Percentiles rank a stretch among this genome's conserved stretches.
These are phyloP conservation scores for Cheirogaleus medius DNA, from an alignment of 2,113 vertebrate genomes.

Conservation along the genomic window DNA sequence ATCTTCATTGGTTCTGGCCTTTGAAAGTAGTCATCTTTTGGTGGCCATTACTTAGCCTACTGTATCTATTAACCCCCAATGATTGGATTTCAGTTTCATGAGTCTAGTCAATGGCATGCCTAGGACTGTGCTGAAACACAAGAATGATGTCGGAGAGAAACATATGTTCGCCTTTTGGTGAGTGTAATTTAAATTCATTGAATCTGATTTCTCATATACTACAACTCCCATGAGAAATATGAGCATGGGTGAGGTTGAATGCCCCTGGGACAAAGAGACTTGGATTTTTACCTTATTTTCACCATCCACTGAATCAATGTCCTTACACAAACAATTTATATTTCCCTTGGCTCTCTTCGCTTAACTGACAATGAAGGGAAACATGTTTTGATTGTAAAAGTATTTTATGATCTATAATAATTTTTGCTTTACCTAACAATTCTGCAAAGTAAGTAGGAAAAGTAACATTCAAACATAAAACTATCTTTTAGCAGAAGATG, in stretches of 20 bases:
- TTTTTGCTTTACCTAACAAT: conserved; percentile 3
- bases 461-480: not conserved
- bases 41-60: not conserved
- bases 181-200: not conserved
- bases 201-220: not conserved
- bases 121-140: not conserved
- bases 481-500: not conserved
- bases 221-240: not conserved
- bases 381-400: not conserved
- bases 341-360: not conserved
- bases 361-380: not conserved
- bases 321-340: not conserved
- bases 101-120: not conserved
- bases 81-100: not conserved
- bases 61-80: not conserved
- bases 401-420: not conserved
- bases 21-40: not conserved
- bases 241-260: not conserved
- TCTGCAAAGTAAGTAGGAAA: not conserved
- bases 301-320: not conserved
- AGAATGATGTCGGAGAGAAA: not conserved
- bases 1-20: not conserved
- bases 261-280: not conserved
- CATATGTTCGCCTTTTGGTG: not conserved
- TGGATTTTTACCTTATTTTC: not conserved